Base-by-base conservation (phyloP, 2,888 invertebrate species). In the Chaetogeoica ovagalla region DNA sequence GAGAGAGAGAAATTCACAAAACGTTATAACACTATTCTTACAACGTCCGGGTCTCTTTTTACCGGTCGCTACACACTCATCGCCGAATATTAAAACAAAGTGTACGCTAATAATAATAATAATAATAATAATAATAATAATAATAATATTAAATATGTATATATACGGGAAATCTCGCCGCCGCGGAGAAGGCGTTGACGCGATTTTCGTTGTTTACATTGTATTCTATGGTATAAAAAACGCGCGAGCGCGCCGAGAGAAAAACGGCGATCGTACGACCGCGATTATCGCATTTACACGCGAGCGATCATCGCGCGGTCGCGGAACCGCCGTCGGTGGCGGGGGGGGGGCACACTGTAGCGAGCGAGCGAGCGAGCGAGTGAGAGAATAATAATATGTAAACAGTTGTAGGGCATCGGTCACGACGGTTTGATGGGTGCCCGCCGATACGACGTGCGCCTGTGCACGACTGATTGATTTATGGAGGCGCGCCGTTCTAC, bases 381-480 rank as follows among this genome's bases (percentile, higher is more conserved):
- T 15, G 62, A 48, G 48, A 37, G 55, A 17, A 55, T 55, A 37
- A 30, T 30, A 48, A 23, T 71, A 71, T 79, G 79, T 71, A 79
- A 79, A 79, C 79, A 79, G 62, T 79, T 63, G 70, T 70, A 63
- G 70, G 70, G 79, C 79, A 69, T 71, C 70, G 70, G 79, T 79
- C 79, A 79, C 79, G 79, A 79, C 70, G 70, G 79, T 57, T 30
- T 70, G 79, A 79, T 71, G 79, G 79, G 62, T 71, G 70, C 60
- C 62, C 48, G 63, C 63, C 70, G 79, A 79, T 77, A 77, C 70
- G 79, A 63, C 77, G 52, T 62, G 77, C 59, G 69, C 62, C 70
- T 19, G 65, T n/a, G 62, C 79, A 79, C 79, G 79, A 79, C 79
- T 79, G 79, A 79, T 79, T 79, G 79, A 79, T 79, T 79, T 79